phyloP scores from a whole-genome alignment of 2,888 invertebrate genomes.

The Conus canariensis region DNA sequence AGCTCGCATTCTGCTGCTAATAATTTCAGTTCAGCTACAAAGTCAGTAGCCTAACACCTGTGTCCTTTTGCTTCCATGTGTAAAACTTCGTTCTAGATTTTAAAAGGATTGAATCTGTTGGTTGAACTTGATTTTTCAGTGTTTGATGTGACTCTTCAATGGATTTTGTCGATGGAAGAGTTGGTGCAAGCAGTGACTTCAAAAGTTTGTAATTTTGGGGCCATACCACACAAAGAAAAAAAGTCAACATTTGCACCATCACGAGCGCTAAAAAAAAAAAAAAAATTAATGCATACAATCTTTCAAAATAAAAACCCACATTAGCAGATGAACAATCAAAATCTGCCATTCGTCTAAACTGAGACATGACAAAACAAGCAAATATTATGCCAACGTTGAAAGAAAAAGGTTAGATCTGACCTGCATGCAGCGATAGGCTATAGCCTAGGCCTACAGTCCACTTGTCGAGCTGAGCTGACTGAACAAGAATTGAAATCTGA shows the following conservation, averaged over 20 bases:
- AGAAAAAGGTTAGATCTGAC: no score
- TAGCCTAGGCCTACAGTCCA: no score
- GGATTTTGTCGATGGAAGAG: neutral
- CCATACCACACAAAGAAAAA: neutral
- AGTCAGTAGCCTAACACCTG: neutral
- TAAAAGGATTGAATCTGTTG: neutral
- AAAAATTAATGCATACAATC: neutral
- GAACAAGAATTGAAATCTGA: no score
- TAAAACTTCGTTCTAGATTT: neutral
- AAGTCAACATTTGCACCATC: neutral
- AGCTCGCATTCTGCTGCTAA: constrained; percentile 3
- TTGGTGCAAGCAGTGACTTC: neutral
- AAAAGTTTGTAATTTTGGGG: neutral
- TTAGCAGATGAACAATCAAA: neutral
- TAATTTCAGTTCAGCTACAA: neutral
- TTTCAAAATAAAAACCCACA: neutral
- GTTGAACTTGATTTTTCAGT: neutral
- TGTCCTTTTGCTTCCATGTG: neutral
- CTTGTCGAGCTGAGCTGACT: no score
- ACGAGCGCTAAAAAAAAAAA: neutral
- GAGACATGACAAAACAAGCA: neutral
- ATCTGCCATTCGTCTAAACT: neutral
- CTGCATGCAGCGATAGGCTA: no score
- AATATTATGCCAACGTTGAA: no score
- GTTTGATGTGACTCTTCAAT: neutral